Evolutionary conservation across 2,888 invertebrate species (phyloP), one percentile per base, ranked within the genome.

Genomic region (Ectobius pallidus): DNA sequence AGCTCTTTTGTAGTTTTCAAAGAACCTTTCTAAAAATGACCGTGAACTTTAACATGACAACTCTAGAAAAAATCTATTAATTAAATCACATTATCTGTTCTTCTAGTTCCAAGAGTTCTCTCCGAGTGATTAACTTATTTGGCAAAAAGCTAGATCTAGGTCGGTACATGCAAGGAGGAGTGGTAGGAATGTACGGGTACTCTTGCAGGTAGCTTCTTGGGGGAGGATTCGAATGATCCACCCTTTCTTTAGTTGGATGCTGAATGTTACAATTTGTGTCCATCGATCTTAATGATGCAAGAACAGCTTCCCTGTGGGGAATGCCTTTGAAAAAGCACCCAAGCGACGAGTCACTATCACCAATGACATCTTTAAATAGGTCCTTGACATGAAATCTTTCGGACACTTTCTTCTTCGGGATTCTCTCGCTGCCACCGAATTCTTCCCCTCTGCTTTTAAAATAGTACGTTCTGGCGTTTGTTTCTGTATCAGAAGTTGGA

Each of bases 331-430:
- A n/a, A 20, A 22, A 7, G 6, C 69, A 86, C 46, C n/a, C 63
- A 83, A 78, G 85, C 85, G n/a, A 84, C 78, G 78, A 81, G 84
- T 1, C 77, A 32, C 0, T n/a, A 0, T 85, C 85, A 78, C 84
- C 85, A 0, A 85, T 85, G 6, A 79, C 77, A 75, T 87, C 86
- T 71, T 80, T 82, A 74, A 85, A 87, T 63, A 87, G 81, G 77
- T 86, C 86, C 16, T 86, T 85, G 0, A 87, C 84, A 49, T 85
- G 83, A 75, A 86, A 87, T 76, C 86, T 85, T 76, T 86, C 86
- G 1, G 86, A 85, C 78, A 86, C 85, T 77, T 85, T 86, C 1
- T 84, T 82, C 30, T 44, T 44, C 3, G n/a, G 14, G 18, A 52
- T 18, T 9, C 85, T 79, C 52, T 70, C 74, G 27, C 72, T 74